Conservation (phyloP, 2,113 vertebrate species). For the Microcebus lehilahytsara region DNA sequence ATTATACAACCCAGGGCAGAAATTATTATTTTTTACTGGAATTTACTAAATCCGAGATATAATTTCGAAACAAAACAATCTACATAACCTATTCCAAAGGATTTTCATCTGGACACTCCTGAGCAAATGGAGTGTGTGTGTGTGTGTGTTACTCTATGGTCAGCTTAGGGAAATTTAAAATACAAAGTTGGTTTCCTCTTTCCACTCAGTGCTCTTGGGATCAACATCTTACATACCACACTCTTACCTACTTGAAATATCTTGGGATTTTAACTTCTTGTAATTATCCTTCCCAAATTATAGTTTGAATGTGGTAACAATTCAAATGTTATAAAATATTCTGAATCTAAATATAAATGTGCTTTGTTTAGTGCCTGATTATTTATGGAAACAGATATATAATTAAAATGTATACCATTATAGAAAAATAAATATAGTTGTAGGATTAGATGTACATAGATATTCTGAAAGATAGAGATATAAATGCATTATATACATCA, state of each 20-base stretch:
- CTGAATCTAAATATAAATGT: background rate
- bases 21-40: background rate
- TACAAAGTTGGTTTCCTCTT: background rate
- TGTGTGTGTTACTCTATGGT: too few species aligned
- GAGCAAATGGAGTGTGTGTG: background rate
- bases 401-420: background rate
- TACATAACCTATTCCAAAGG: background rate
- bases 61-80: background rate
- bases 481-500: background rate
- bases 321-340: background rate
- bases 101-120: background rate
- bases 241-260: background rate
- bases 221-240: background rate
- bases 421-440: background rate
- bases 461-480: background rate
- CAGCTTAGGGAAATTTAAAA: background rate
- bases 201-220: background rate
- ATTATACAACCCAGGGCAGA: background rate
- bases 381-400: background rate
- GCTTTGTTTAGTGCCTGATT: background rate
- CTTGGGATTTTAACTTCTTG: background rate
- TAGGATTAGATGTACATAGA: background rate
- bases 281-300: background rate
- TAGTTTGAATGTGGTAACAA: background rate
- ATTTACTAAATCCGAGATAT: background rate